Evolutionary conservation across 1,140 invertebrate species (phyloP).

Genomic region (Helicoverpa zea): DNA sequence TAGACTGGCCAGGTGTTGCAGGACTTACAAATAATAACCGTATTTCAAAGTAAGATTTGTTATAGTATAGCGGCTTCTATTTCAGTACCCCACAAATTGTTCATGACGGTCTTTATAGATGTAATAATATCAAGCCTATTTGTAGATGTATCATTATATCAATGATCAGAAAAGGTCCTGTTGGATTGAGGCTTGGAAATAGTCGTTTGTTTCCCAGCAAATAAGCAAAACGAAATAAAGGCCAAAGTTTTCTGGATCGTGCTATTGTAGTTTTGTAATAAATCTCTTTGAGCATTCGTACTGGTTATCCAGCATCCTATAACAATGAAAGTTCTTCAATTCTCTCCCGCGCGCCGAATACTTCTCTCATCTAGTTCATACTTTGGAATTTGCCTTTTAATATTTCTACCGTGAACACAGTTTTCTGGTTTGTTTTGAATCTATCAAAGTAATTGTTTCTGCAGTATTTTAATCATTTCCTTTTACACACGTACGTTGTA

Average conservation of each 20-base stretch:
- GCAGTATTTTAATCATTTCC: slow-evolving; percentile 13
- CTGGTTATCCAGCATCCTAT: not conserved
- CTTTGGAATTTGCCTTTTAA: slow-evolving; percentile 34
- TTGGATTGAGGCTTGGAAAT: no score
- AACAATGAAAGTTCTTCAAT: slow-evolving; percentile 27
- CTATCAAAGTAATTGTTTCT: not conserved
- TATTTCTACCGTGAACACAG: slow-evolving; percentile 16
- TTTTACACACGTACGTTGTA: not conserved
- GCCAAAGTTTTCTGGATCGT: not conserved
- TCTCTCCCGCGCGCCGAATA: slow-evolving; percentile 12
- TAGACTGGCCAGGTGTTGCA: not conserved
- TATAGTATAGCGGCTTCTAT: no score
- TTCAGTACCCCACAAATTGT: no score
- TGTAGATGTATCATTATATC: no score
- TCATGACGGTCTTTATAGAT: no score
- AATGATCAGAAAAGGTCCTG: no score
- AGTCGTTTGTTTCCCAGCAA: not conserved
- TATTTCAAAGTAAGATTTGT: no score
- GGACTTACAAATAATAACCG: not conserved
- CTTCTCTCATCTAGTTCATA: not conserved
- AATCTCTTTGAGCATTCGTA: slow-evolving; percentile 19
- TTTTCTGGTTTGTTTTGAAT: not conserved
- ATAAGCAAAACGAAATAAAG: not conserved
- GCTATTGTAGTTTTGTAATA: slow-evolving; percentile 25
- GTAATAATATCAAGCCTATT: no score